Evolutionary conservation across 2,888 invertebrate genomes (phyloP).

Genomic region (Dryadula phaetusa): DNA sequence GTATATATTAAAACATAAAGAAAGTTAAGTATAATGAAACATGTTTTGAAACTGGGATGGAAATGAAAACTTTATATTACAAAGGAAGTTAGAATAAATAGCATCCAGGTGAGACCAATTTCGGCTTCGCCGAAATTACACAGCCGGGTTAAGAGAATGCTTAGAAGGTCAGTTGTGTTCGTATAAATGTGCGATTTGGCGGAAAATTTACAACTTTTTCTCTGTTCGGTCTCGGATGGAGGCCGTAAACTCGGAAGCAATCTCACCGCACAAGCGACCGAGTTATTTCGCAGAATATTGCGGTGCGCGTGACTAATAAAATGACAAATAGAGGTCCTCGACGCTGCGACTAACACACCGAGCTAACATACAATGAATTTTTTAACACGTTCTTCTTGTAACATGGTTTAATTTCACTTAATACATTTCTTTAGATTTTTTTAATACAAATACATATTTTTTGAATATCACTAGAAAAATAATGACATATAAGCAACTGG

Average conservation of each 20-base stretch:
- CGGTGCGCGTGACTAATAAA: constrained; percentile 77
- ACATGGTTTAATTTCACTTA: background rate
- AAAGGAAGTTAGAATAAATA: constrained; percentile 32
- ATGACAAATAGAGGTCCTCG: constrained; percentile 76
- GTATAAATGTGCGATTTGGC: constrained; percentile 79
- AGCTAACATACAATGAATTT: constrained; percentile 53
- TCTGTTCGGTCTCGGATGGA: constrained; percentile 64
- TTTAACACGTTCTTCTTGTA: constrained; percentile 7
- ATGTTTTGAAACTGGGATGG: background rate
- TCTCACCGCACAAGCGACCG: constrained; percentile 67
- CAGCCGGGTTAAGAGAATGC: constrained; percentile 55
- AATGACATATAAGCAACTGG: no score
- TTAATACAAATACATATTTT: no score
- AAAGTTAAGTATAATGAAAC: constrained; percentile 10
- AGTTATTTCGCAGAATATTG: constrained; percentile 80
- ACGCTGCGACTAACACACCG: constrained; percentile 55
- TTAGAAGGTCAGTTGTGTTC: constrained; percentile 69
- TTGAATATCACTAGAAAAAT: no score
- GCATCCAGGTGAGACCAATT: constrained; percentile 65
- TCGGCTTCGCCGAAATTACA: constrained; percentile 61
- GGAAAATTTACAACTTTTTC: constrained; percentile 81
- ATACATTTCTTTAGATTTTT: no score
- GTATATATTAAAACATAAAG: background rate
- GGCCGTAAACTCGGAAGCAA: constrained; percentile 80
- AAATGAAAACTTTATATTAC: constrained; percentile 28